Evolutionary conservation across 2,888 invertebrate genomes (phyloP), one percentile per base, ranked within the genome.

Genomic region (Cantharis nigra): DNA sequence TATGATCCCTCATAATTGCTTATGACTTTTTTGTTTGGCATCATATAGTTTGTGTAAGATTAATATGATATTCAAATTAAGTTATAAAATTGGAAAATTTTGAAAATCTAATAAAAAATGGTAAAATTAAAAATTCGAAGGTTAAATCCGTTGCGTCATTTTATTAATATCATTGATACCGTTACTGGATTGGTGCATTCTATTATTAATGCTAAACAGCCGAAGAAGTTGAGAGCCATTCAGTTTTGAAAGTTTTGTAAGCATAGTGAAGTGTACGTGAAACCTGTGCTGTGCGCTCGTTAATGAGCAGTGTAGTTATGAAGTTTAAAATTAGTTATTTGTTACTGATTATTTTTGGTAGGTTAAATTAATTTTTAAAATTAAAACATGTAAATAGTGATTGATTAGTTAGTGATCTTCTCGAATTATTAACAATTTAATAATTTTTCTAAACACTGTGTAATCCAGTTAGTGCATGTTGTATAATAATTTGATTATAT

Each of bases 111-210:
- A 7, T 49, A n/a, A 49, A 49, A 49, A 49, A 49, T 7, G 3
- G 13, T n/a, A n/a, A n/a, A 7, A 5, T 49, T n/a, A 49, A 7
- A n/a, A n/a, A 49, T 49, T 70, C 71, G 78, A 79, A 79, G 78
- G 78, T 76, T 72, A 73, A 30, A 70, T 20, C 14, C 23, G 73
- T 79, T 76, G 63, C 78, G 76, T 71, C 78, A 79, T 71, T 71
- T 62, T 74, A 73, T 74, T 71, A 69, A 70, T 69, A 77, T 72
- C 77, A 77, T 75, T 75, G 80, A 72, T 79, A 80, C 81, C 81
- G 81, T 81, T 81, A 80, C 75, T 76, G 71, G 80, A 79, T 81
- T 81, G 80, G 80, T 64, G 80, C 70, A 78, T 74, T 62, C 74
- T 26, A 73, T 69, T 49, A 49, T 49, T 76, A 67, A 62, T 49